phyloP scores from a whole-genome alignment of 2,888 invertebrate species.

The Megaustenia siamemsis region DNA sequence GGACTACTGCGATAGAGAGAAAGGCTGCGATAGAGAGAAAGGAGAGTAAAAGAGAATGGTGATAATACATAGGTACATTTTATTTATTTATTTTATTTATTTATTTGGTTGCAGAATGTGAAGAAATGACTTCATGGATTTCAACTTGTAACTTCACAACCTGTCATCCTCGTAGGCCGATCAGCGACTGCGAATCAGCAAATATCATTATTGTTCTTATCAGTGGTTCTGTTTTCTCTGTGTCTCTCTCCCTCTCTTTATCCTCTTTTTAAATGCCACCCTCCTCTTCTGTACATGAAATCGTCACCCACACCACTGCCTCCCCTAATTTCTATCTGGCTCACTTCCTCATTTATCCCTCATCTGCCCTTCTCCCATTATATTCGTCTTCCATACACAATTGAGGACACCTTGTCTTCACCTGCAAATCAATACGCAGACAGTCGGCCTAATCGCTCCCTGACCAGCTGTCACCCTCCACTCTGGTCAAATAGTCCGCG shows the following conservation, averaged over 20 bases:
- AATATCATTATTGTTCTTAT: too few relatives aligned
- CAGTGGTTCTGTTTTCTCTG: too few relatives aligned
- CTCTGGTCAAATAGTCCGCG: constrained; percentile 41
- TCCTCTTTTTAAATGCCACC: background rate
- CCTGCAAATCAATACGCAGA: constrained; percentile 46
- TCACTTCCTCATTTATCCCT: background rate
- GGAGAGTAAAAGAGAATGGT: too few relatives aligned
- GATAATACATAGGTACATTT: too few relatives aligned
- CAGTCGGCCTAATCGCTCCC: constrained; percentile 38
- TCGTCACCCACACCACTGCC: background rate
- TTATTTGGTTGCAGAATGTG: too few relatives aligned
- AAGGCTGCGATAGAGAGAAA: too few relatives aligned
- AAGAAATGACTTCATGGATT: too few relatives aligned
- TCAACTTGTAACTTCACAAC: background rate
- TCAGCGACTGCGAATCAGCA: too few relatives aligned
- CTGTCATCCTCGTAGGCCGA: too few relatives aligned
- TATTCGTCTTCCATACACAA: constrained; percentile 2
- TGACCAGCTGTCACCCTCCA: constrained; percentile 49
- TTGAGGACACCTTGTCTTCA: constrained; percentile 17
- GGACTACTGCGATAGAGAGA: too few relatives aligned
- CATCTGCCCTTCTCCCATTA: background rate
- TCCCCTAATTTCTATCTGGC: background rate
- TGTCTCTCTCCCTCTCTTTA: background rate
- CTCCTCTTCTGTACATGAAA: background rate
- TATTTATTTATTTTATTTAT: too few relatives aligned